Evolutionary conservation across 2,113 vertebrate genomes (phyloP).

Genomic region (Lepus americanus): DNA sequence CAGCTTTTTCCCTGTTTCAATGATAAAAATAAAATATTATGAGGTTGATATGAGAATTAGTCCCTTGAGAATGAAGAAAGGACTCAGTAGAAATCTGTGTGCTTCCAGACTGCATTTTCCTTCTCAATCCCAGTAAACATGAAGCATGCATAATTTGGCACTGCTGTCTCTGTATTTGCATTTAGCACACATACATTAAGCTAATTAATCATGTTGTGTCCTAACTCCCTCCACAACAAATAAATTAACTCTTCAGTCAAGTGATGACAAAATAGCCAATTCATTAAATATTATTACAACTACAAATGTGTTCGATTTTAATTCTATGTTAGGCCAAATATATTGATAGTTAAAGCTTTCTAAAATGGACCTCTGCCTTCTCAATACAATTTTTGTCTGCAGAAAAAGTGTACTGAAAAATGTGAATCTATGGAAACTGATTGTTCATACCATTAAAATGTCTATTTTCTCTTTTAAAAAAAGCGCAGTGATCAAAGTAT

Average conservation of each 20-base stretch:
- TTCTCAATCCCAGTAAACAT: conserved; percentile 73
- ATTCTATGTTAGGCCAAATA: conserved; percentile 58
- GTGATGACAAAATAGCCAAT: conserved; percentile 61
- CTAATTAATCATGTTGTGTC: conserved; percentile 79
- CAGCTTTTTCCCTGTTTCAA: conserved; percentile 79
- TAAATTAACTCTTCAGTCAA: conserved; percentile 71
- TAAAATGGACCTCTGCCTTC: conserved; percentile 26
- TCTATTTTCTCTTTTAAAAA: conserved; percentile 62
- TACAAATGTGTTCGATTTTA: conserved; percentile 27
- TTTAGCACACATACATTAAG: conserved; percentile 79
- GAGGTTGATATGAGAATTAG: conserved; percentile 78
- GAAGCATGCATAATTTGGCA: conserved; percentile 80
- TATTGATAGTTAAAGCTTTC: conserved; percentile 36
- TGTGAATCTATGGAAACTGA: conserved; percentile 61
- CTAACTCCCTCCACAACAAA: conserved; percentile 63
- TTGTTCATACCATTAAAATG: conserved; percentile 73
- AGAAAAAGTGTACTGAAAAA: conserved; percentile 76
- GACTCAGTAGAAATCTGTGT: conserved; percentile 74
- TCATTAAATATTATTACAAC: conserved; percentile 39
- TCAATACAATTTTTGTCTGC: conserved; percentile 65
- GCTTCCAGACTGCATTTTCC: conserved; percentile 76
- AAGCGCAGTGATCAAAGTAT: conserved; percentile 60
- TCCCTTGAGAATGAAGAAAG: conserved; percentile 72
- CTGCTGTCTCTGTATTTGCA: conserved; percentile 79
- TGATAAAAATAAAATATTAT: conserved; percentile 80